Evolutionary conservation across 2,113 vertebrate species (phyloP), one percentile per base, ranked within the genome.

Genomic region (Glaucidium brasilianum): DNA sequence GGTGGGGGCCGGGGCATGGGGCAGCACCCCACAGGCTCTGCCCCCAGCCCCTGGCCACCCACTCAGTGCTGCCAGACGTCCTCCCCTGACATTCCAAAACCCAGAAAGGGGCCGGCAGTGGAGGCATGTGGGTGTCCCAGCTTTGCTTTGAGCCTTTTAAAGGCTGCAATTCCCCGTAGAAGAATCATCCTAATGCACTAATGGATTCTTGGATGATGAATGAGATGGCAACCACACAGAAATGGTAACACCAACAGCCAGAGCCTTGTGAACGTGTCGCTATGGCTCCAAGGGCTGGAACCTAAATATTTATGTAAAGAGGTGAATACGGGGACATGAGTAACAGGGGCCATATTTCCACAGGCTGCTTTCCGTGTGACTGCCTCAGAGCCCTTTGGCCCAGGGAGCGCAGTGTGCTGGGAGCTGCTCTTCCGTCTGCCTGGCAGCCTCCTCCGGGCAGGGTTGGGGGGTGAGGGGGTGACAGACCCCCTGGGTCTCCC

Each of bases 271-370:
- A 90, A 77, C 1, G 0, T 83, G 53, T 92, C 34, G 0, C 92
- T 86, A 34, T 4, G 0, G 79, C 83, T 96, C 75, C 88, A 58
- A 80, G 94, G 53, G 76, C 85, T 94, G 88, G 52, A 96, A 83
- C 82, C 82, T 93, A 96, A 96, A 96, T 97, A 96, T 94, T 97
- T 97, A 96, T 19, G 69, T 60, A 22, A 96, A 91, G 80, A 63
- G 80, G 89, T 95, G 83, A 59, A 88, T 77, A 63, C 10, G 39
- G 79, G 59, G 83, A 76, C 88, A 22, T 62, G 75, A 94, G 74
- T 78, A 94, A 88, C 52, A 27, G 50, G 19, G 67, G 47, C 85
- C 35, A 4, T 43, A 58, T 85, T 95, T 93, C 88, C 90, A 72
- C 7, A 23, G 53, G 41, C 88, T 77, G 91, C 68, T 91, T 73